Base-by-base conservation (phyloP, 2,797 vertebrate species). In the Pelobates cultripes region DNA sequence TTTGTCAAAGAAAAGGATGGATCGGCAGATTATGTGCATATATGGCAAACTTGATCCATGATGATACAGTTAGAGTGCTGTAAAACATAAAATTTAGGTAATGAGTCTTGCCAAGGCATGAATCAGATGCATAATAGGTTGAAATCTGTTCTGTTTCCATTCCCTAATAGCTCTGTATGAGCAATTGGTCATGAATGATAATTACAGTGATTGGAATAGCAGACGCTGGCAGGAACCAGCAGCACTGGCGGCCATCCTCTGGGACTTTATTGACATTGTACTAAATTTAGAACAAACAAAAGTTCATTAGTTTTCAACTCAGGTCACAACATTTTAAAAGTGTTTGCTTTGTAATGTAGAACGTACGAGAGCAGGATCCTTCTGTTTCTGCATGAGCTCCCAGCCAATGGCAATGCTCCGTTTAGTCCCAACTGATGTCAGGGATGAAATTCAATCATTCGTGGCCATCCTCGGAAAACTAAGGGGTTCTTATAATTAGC, bases 81-180 rank as follows among this genome's bases (percentile, higher is more conserved):
- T 87, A 86, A 91, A 90, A 90, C 90, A 90, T 89, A 91, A 93
- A 90, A 93, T 93, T 88, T 83, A 91, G 87, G 89, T 91, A 88
- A 85, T 77, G 45, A 78, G 69, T 86, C 85, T 85, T 94, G 93
- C 94, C 93, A 94, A 92, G 87, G 82, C 90, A 91, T 94, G 93
- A 94, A 93, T 94, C 93, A 94, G 91, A 90, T 88, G 85, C 87
- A 89, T 82, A 82, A 89, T 13, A 75, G 90, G 91, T 89, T 87
- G 86, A 91, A 89, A 87, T 87, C 89, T 88, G 88, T 80, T 90
- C 87, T 87, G 89, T 92, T 94, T 94, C 94, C 93, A 94, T 95
- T 92, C 91, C 91, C 89, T 94, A 93, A 94, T 92, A 92, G 91
- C 90, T 92, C 90, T 91, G 88, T 88, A 86, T 88, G 91, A 93